Percentiles rank a stretch among this genome's conserved stretches.
These are phyloP conservation scores for Tragelaphus scriptus DNA, from an alignment of 2,113 vertebrate species.

Conservation along the genomic window DNA sequence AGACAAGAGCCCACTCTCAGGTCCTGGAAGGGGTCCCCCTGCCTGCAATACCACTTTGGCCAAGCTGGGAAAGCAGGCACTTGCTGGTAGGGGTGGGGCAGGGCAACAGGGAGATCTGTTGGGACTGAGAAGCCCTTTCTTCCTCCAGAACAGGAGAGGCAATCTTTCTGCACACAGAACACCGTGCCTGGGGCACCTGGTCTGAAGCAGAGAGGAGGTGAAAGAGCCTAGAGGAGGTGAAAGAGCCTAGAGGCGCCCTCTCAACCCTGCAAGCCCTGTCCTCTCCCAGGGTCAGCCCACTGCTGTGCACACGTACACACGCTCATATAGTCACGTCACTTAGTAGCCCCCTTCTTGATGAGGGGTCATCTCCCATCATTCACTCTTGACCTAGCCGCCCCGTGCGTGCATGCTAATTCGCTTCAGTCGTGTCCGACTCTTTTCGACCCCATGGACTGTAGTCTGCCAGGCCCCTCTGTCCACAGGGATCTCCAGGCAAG, in stretches of 20 bases:
- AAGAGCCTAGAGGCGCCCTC: neutral
- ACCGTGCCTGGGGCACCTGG: neutral
- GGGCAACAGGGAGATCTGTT: neutral
- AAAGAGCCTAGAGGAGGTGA: neutral
- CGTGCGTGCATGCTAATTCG: accelerated
- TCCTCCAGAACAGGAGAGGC: neutral
- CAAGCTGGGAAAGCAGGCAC: neutral
- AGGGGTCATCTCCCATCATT: neutral
- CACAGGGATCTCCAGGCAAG: neutral
- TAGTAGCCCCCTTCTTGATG: neutral
- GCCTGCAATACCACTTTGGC: accelerated
- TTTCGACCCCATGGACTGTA: accelerated
- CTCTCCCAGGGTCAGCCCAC: neutral
- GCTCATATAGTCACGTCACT: neutral
- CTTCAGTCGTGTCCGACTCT: accelerated
- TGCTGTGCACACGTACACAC: neutral
- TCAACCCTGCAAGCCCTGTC: neutral
- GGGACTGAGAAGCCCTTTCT: neutral
- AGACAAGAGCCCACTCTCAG: neutral
- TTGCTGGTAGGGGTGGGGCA: neutral
- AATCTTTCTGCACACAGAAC: neutral
- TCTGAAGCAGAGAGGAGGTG: neutral
- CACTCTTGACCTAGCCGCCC: neutral
- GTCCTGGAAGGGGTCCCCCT: neutral
- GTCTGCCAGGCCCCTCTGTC: neutral